phyloP scores from a whole-genome alignment of 92 coral and sea anemone genomes.

The Porites lobata region DNA sequence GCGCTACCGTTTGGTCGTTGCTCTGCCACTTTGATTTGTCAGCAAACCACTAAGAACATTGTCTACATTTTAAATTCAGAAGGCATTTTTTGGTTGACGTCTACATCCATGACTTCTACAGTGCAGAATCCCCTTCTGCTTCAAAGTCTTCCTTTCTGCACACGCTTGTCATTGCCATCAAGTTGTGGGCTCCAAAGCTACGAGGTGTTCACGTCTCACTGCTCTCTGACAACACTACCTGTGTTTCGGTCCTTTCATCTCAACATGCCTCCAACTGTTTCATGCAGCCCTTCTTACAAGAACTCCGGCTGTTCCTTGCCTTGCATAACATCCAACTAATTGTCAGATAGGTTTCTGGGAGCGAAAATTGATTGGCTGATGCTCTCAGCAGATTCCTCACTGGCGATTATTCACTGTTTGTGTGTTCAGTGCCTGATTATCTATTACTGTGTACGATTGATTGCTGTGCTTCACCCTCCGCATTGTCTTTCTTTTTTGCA shows the following conservation, averaged over 20 bases:
- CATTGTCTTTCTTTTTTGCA: too few species aligned
- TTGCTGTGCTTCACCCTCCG: not conserved
- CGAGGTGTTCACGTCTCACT: constrained; percentile 46
- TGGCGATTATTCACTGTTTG: not conserved
- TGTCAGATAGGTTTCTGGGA: not conserved
- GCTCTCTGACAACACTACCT: constrained; percentile 11
- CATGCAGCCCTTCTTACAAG: constrained; percentile 52
- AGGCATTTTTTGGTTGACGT: constrained; percentile 16
- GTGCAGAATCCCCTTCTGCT: constrained; percentile 48
- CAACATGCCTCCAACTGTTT: constrained; percentile 17
- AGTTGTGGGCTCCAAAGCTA: constrained; percentile 33
- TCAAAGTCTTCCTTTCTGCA: constrained; percentile 42
- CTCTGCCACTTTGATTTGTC: constrained; percentile 50
- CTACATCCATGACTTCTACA: constrained; percentile 21
- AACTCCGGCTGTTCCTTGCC: constrained; percentile 23
- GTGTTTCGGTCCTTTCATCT: constrained; percentile 26
- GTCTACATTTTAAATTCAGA: constrained; percentile 34
- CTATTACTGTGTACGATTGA: not conserved
- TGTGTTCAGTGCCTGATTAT: not conserved
- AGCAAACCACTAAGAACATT: constrained; percentile 48
- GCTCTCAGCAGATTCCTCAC: constrained; percentile 32
- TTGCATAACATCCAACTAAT: constrained; percentile 11
- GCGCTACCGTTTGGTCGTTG: constrained; percentile 51
- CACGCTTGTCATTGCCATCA: constrained; percentile 43
- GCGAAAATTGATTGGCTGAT: too few species aligned